Base-by-base conservation (phyloP, 2,888 invertebrate species). In the Bellardia bayeri region DNA sequence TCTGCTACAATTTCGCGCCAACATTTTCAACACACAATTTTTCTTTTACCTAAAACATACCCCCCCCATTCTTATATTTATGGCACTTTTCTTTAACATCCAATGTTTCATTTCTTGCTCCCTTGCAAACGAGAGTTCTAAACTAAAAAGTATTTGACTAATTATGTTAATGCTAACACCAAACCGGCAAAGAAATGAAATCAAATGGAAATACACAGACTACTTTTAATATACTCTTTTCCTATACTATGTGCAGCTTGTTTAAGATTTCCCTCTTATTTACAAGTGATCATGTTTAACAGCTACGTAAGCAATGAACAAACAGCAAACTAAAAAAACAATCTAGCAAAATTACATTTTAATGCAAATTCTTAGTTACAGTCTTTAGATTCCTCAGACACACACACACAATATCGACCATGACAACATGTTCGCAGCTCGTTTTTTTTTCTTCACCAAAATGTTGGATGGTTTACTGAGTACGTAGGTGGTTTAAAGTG, bases 311-410 rank as follows among this genome's bases (percentile, higher is more conserved):
- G 9, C 64, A 74, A n/a, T 37, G 37, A 37, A 37, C 37, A 37
- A 63, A 49, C 23, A 42, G 68, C n/a, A 54, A 54, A 42, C n/a
- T 30, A 42, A 9, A 68, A 16, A 54, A 42, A 40, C n/a, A 42
- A 6, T 63, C 16, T 16, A 71, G 69, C 45, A 71, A 88, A 89
- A 89, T 87, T 88, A 86, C 82, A 86, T 86, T 89, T 89, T 87
- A 89, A 89, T 89, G 89, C 89, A 89, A 89, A 89, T 88, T 89
- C 85, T 64, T 56, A 66, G 72, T 72, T 72, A 16, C 76, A 82
- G 85, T 74, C 85, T 78, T 64, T 45, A 45, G 69, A 81, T 54
- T 3, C 63, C 64, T 74, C 81, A 56, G 37, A 37, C 37, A 37
- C 30, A 58, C 54, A 74, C 37, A 54, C 37, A 23, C 64, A 88